Evolutionary conservation across 92 coral and sea anemone genomes (phyloP).

Genomic region (Porites evermanni): DNA sequence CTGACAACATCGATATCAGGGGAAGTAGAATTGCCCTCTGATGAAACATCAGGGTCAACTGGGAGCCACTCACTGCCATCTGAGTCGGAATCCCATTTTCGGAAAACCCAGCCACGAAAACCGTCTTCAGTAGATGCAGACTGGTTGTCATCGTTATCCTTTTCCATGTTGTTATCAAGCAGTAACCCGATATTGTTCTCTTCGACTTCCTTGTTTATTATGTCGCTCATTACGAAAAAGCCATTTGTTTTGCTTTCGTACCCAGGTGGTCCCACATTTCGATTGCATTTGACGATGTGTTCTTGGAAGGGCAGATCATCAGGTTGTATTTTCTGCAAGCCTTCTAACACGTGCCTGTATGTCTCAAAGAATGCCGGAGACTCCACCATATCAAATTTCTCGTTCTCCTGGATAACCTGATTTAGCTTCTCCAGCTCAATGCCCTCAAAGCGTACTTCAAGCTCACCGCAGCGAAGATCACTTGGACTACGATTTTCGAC

Average conservation of each 20-base stretch:
- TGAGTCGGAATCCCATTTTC: not conserved
- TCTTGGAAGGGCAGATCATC: slow-evolving; percentile 75
- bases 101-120: not conserved
- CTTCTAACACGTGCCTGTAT: slow-evolving; percentile 82
- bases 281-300: slow-evolving; percentile 70
- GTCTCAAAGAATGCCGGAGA: slow-evolving; percentile 82
- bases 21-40: slow-evolving; percentile 54
- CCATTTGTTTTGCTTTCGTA: slow-evolving; percentile 13
- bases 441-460: slow-evolving; percentile 85
- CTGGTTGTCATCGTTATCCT: not conserved
- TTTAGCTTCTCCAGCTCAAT: slow-evolving; percentile 11
- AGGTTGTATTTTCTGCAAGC: slow-evolving; percentile 59
- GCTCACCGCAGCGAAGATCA: slow-evolving; percentile 67
- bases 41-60: slow-evolving; percentile 7
- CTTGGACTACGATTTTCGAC: slow-evolving; percentile 76
- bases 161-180: no score
- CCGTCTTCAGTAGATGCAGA: not conserved
- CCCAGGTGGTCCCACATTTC: slow-evolving; percentile 46
- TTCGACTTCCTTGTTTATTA: not conserved
- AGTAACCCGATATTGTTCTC: not conserved
- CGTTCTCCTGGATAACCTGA: slow-evolving; percentile 40
- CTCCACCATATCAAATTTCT: slow-evolving; percentile 82
- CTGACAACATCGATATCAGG: not conserved
- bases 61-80: slow-evolving; percentile 21
- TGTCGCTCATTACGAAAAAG: slow-evolving; percentile 29